Conservation (phyloP, 2,113 vertebrate genomes). For the Microtus ochrogaster region DNA sequence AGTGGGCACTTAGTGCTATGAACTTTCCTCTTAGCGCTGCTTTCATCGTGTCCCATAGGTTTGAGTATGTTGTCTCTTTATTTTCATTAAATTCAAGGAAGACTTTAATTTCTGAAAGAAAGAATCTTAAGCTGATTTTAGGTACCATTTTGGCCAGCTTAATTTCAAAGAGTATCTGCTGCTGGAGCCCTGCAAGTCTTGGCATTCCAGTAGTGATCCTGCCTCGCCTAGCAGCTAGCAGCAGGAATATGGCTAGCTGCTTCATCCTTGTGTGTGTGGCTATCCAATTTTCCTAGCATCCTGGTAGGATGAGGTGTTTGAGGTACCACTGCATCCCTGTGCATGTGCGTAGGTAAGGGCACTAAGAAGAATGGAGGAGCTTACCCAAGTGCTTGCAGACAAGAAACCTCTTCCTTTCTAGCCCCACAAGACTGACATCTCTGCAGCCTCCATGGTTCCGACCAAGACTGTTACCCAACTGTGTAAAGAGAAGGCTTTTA, state of each 20-base stretch:
- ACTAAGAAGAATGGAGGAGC: background rate
- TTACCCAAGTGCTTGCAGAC: background rate
- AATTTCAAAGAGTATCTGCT: background rate
- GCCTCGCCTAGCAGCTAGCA: background rate
- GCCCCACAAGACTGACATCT: background rate
- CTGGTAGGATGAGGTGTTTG: background rate
- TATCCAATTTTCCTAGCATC: background rate
- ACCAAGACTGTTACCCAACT: background rate
- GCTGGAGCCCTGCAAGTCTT: background rate
- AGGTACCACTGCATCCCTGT: too few relatives aligned
- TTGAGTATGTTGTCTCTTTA: too few relatives aligned
- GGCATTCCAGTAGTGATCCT: background rate
- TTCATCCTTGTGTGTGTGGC: background rate
- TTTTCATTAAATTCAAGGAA: too few relatives aligned
- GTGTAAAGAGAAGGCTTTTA: background rate
- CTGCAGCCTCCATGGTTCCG: background rate
- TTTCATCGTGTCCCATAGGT: too few relatives aligned
- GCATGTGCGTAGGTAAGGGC: background rate
- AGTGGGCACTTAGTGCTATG: too few relatives aligned
- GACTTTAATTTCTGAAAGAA: too few relatives aligned
- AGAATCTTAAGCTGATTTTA: background rate
- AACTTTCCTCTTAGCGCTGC: too few relatives aligned
- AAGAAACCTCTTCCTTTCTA: background rate
- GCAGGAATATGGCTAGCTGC: too few relatives aligned
- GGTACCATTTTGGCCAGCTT: background rate